Conservation (phyloP, 2,888 invertebrate species). For the Oscheius myriophilus region DNA sequence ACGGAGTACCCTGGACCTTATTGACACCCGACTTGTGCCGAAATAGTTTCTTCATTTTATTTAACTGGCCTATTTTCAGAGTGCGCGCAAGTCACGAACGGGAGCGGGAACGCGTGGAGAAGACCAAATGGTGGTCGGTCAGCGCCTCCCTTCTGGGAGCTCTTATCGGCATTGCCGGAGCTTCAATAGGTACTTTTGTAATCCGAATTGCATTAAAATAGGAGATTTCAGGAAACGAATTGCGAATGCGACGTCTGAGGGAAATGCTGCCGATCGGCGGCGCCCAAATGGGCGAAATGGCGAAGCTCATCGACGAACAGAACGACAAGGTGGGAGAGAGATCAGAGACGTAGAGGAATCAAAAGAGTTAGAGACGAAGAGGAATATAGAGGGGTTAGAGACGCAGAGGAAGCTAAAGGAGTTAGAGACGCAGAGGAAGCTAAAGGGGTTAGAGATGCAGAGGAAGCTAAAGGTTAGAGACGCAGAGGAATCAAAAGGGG, state of each 20-base stretch:
- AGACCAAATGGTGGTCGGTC: constrained; percentile 86
- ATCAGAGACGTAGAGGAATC: too few relatives aligned
- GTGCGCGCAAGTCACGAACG: constrained; percentile 85
- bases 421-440: too few relatives aligned
- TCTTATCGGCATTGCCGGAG: constrained; percentile 77
- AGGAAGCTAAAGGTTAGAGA: too few relatives aligned
- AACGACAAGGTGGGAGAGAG: constrained; percentile 46
- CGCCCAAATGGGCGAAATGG: constrained; percentile 50
- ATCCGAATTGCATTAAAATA: neutral
- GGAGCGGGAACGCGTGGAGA: constrained; percentile 83
- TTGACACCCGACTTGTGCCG: too few relatives aligned
- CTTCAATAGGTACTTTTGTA: constrained; percentile 50
- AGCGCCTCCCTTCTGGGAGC: constrained; percentile 80
- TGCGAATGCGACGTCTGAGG: constrained; percentile 62
- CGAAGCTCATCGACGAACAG: constrained; percentile 48
- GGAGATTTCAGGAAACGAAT: constrained; percentile 51
- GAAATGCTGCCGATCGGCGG: constrained; percentile 60
- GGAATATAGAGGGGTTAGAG: too few relatives aligned
- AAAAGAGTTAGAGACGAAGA: too few relatives aligned
- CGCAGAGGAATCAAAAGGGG: too few relatives aligned
- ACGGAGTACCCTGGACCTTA: too few relatives aligned
- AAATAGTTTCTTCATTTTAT: too few relatives aligned
- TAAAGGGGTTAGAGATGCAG: too few relatives aligned
- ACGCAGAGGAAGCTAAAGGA: too few relatives aligned
- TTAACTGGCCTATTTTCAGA: constrained; percentile 37